Evolutionary conservation across 2,888 invertebrate genomes (phyloP), one percentile per base, ranked within the genome.

Genomic region (Watsonalla binaria): DNA sequence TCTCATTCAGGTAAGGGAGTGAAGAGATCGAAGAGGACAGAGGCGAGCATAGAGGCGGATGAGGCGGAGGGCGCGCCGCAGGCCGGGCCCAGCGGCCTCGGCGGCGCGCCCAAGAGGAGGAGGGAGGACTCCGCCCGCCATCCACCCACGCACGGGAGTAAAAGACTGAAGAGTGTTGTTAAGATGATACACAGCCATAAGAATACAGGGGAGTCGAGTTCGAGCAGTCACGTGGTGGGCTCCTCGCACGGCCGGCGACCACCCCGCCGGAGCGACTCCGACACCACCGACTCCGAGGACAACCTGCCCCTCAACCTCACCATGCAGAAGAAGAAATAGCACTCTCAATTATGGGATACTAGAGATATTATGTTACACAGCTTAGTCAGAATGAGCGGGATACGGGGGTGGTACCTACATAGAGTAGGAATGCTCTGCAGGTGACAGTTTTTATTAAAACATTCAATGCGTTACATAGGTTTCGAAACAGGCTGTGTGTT

Each of bases 151-250:
- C 76, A 79, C 62, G 82, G 82, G 66, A 78, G 55, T 54, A 86
- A 68, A 79, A 83, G 82, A 78, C 84, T 90, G 79, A 84, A 70
- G 66, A 89, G 89, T 72, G 87, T 89, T 56, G 86, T 89, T 46
- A 84, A 76, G 62, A 81, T 85, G 54, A 79, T 86, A 62, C 74
- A 73, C 58, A 65, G 65, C 57, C 67, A 67, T 57, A 74, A 66
- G 58, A 68, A 61, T 56, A 61, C 62, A 45, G 68, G 67, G 55
- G 76, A 73, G 61, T 63, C 76, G 9, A 73, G 66, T 63, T 5
- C 11, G 11, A 24, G 42, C 42, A 1, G 11, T 5, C 42, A 11
- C 42, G 42, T 5, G 24, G 24, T 24, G 24, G 24, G 24, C 1
- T 24, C 24, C 37, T 6, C 37, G 37, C 37, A 9, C 6, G 37